These are phyloP conservation scores for Prorops nasuta DNA, from an alignment of 1,140 invertebrate genomes.

Conservation along the genomic window DNA sequence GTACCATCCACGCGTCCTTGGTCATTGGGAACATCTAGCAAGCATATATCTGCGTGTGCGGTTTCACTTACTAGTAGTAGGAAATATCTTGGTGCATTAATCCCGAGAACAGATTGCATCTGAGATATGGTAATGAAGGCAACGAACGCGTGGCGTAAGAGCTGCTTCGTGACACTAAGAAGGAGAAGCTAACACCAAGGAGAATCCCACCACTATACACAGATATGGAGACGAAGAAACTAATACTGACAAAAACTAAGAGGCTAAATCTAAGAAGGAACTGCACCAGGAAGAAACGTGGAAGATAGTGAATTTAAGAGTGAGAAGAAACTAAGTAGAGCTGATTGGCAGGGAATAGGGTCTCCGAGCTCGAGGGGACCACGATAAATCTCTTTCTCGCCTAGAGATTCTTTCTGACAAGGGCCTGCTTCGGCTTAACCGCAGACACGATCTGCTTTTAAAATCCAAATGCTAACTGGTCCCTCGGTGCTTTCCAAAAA, in stretches of 20 bases:
- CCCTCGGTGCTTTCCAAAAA: too few relatives aligned
- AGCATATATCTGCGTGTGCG: conserved; percentile 5
- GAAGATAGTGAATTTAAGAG: background rate
- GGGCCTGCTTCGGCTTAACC: conserved; percentile 20
- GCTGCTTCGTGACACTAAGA: conserved; percentile 52
- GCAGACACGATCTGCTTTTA: conserved; percentile 24
- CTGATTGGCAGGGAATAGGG: conserved; percentile 50
- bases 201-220: too few relatives aligned
- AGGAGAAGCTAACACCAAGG: too few relatives aligned
- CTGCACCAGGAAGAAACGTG: too few relatives aligned
- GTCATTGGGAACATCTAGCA: background rate
- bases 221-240: too few relatives aligned
- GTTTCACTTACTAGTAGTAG: conserved; percentile 29
- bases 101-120: conserved; percentile 52
- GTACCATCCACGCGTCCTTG: background rate
- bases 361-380: conserved; percentile 28
- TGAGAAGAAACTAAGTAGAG: conserved; percentile 34
- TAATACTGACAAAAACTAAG: too few relatives aligned
- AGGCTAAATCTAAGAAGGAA: too few relatives aligned
- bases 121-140: conserved; percentile 57
- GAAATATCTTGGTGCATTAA: conserved; percentile 53
- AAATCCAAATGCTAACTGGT: too few relatives aligned
- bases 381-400: conserved; percentile 54
- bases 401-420: conserved; percentile 41
- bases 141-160: conserved; percentile 51